Evolutionary conservation across 1,140 invertebrate species (phyloP), one percentile per base, ranked within the genome.

Genomic region (Cydia strobilella): DNA sequence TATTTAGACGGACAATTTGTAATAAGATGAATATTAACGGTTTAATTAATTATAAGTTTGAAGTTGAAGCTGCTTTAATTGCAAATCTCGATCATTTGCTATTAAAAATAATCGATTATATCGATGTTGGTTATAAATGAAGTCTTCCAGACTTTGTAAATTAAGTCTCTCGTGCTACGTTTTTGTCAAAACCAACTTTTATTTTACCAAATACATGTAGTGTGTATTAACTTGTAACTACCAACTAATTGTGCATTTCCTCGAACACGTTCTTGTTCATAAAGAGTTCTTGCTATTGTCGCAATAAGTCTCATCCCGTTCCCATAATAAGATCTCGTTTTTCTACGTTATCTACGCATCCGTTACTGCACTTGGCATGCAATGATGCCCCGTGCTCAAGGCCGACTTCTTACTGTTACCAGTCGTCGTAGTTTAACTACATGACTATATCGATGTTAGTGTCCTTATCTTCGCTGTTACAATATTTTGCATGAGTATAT

Each of bases 331-430:
- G 20, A 23, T 59, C 54, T 59, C 20, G 54, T 59, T 59, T 59
- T 59, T 59, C 54, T 59, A 12, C 54, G 54, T 59, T 23, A 20
- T 59, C 27, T n/a, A 20, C 65, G 31, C 31, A 69, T 39, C 65
- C 31, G 65, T 69, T 69, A 69, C n/a, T 69, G 31, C 31, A 69
- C 15, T 69, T 69, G 27, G 65, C 27, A 69, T 39, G 65, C 31
- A 69, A 23, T 35, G 25, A 69, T 69, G 27, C 31, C 31, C 65
- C 27, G n/a, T 63, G 54, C 74, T 79, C 80, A 82, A 82, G 80
- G 80, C 65, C 73, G 72, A 72, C 76, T 35, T 74, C 79, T 69
- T 65, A 51, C 63, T 69, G n/a, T 39, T 69, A n/a, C 27, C 31
- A 39, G 65, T 66, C 27, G 13, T 66, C 4, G 12, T 69, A 25